Base-by-base conservation (phyloP, 2,888 invertebrate genomes). In the Athalia cordata region DNA sequence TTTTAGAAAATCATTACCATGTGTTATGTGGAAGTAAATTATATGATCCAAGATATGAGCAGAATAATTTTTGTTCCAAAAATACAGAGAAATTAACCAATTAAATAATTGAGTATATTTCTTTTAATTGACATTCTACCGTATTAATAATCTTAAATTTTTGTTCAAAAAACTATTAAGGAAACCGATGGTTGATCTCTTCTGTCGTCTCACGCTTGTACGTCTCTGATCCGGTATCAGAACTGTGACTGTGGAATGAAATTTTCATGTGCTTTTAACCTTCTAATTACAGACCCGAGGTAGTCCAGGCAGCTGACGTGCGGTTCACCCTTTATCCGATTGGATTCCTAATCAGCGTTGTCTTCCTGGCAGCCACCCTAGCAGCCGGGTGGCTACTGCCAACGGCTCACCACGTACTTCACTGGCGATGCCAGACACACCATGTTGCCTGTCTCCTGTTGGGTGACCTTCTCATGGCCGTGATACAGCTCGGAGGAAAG, bases 401-500 rank as follows among this genome's bases (percentile, higher is more conserved):
- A 76, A 94, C 95, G 82, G 95, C 95, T 84, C 95, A 95, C 91
- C 96, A 96, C 91, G 95, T 96, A 81, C 92, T 97, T 85, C 97
- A 97, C 91, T 96, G 96, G 95, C 93, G 96, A 86, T 96, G 96
- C 89, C 96, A 97, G 91, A 96, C 96, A 83, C 94, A 96, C 91
- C 96, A 97, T 90, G 96, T 97, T 83, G 94, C 94, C 81, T 96
- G 96, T 87, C 93, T 97, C 82, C 93, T 96, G 90, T 91, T 96
- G 86, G 96, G 96, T 81, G 95, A 96, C 91, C 92, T 95, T 82
- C 92, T 96, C 87, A 92, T 97, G 89, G 96, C 95, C 82, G 93
- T 94, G 87, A 95, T 95, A 84, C 96, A 96, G 91, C 92, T 96
- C 78, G 93, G 94, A 70, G 93, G 93, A 5, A 92, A 92, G 83